These are phyloP conservation scores for Luscinia megarhynchos DNA, from an alignment of 2,797 vertebrate species.

Conservation along the genomic window DNA sequence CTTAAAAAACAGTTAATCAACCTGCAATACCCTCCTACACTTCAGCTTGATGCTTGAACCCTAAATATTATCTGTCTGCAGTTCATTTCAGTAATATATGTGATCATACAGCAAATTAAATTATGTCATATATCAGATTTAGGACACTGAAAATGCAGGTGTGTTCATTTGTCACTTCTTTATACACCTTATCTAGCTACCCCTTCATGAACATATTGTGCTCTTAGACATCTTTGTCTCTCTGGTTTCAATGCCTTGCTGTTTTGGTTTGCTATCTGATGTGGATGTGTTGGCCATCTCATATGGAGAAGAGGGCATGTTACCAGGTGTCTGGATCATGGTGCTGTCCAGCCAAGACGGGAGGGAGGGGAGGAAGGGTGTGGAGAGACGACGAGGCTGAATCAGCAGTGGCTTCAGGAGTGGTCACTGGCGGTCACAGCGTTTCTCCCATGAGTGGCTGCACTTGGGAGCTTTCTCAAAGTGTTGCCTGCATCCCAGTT, in stretches of 20 bases:
- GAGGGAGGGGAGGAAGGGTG: background rate
- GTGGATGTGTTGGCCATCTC: background rate
- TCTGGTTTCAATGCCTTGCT: background rate
- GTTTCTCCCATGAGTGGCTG: accelerated
- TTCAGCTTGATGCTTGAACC: background rate
- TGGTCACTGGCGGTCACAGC: background rate
- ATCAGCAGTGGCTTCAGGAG: background rate
- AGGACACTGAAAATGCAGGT: background rate
- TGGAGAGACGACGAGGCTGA: accelerated
- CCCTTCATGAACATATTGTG: background rate
- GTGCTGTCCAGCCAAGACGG: background rate
- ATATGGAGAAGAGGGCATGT: background rate
- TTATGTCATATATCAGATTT: background rate
- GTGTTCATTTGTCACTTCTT: background rate
- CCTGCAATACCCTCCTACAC: background rate
- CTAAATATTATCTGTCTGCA: background rate
- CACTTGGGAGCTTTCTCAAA: background rate
- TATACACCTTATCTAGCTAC: background rate
- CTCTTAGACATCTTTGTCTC: background rate
- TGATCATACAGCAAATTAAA: background rate
- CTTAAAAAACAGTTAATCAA: constrained; percentile 28
- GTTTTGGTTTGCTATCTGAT: background rate
- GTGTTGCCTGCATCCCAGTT: background rate
- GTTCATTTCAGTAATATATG: background rate
- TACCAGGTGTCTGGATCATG: accelerated